Conservation (phyloP, 2,888 invertebrate species). For the Leucozona laternaria region DNA sequence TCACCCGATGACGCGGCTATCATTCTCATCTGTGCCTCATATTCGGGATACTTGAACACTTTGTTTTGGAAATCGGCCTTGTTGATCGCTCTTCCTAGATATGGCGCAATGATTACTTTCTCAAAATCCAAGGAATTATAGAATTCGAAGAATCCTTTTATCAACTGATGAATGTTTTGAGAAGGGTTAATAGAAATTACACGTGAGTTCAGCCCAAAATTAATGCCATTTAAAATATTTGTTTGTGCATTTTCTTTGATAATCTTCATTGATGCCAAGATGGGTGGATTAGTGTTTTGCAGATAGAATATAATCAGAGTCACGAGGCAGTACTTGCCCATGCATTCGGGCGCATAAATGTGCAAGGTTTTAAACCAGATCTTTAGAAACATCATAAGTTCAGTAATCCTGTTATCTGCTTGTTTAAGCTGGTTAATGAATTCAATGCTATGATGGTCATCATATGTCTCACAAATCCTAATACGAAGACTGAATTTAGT, state of each 20-base stretch:
- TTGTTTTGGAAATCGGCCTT: conserved; percentile 81
- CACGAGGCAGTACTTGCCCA: background rate
- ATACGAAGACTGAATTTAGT: background rate
- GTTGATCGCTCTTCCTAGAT: conserved; percentile 85
- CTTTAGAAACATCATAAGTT: background rate
- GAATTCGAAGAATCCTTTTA: conserved; percentile 88
- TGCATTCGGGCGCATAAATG: background rate
- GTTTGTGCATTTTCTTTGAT: background rate
- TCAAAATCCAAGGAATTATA: conserved; percentile 87
- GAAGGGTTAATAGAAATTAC: conserved; percentile 78
- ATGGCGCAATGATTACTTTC: conserved; percentile 86
- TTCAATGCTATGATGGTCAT: background rate
- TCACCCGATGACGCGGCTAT: conserved; percentile 25
- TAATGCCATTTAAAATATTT: background rate
- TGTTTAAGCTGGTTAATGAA: background rate
- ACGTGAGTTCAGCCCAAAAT: conserved; percentile 58
- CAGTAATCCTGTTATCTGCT: background rate
- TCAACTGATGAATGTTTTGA: conserved; percentile 84
- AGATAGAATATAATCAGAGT: background rate
- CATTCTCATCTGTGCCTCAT: conserved; percentile 75
- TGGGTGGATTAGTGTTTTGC: background rate
- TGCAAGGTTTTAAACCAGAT: background rate
- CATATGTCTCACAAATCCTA: background rate
- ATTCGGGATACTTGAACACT: conserved; percentile 77
- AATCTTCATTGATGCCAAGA: background rate